phyloP scores from a whole-genome alignment of 30 jellyfish, hydroid and myxozoan species.

The Aurelia aurita complex sp. Pacific region DNA sequence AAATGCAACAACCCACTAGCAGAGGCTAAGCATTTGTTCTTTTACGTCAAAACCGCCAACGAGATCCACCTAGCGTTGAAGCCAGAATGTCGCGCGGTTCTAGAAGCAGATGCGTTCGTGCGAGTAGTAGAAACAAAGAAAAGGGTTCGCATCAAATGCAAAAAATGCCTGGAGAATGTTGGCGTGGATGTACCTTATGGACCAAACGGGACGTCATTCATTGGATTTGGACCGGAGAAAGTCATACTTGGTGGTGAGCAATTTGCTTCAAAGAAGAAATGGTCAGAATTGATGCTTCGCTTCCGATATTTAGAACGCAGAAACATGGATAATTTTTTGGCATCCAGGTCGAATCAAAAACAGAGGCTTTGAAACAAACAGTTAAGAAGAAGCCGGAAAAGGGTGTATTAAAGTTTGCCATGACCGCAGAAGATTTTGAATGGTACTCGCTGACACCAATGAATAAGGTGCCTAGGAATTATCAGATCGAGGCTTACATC shows the following conservation, averaged over 20 bases:
- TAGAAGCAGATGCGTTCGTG: slow-evolving; percentile 16
- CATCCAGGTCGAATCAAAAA: background rate
- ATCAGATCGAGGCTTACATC: slow-evolving; percentile 74
- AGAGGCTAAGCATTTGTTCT: slow-evolving; percentile 38
- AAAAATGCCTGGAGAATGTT: slow-evolving; percentile 41
- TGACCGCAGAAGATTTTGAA: slow-evolving; percentile 32
- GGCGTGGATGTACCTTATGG: slow-evolving; percentile 73
- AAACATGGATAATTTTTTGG: slow-evolving; percentile 54
- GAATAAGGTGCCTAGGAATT: slow-evolving; percentile 51
- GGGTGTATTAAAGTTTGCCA: slow-evolving; percentile 25
- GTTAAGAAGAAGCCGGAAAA: background rate
- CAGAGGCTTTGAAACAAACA: background rate
- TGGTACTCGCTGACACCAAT: slow-evolving; percentile 64
- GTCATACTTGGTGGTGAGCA: slow-evolving; percentile 32
- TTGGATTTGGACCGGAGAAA: slow-evolving; percentile 61
- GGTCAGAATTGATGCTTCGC: slow-evolving; percentile 41
- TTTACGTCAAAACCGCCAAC: slow-evolving; percentile 52
- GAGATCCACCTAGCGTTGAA: slow-evolving; percentile 65
- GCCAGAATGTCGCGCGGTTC: slow-evolving; percentile 50
- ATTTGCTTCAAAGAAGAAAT: slow-evolving; percentile 41
- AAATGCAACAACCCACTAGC: slow-evolving; percentile 24
- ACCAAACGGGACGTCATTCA: slow-evolving; percentile 52
- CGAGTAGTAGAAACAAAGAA: slow-evolving; percentile 54
- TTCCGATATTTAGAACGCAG: slow-evolving; percentile 52
- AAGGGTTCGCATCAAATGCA: slow-evolving; percentile 58